Conservation (phyloP, 2,113 vertebrate species). For the Leptosomus discolor region DNA sequence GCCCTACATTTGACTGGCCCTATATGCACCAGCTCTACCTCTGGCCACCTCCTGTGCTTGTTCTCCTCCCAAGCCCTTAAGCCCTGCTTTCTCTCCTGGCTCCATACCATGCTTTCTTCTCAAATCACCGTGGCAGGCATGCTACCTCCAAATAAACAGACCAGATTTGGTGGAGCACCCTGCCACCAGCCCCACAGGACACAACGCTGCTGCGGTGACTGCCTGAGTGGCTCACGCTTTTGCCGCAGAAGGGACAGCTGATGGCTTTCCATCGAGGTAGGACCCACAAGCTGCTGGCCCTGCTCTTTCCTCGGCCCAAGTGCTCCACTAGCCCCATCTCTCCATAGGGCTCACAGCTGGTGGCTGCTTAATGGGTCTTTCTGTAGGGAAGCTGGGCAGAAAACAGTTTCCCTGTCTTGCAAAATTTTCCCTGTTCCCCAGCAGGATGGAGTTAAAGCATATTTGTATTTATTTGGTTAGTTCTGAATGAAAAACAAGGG, state of each 20-base stretch:
- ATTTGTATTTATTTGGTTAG: not conserved
- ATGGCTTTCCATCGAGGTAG: not conserved
- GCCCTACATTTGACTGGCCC: not conserved
- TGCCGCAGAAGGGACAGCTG: not conserved
- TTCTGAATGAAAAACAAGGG: not conserved
- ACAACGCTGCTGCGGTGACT: rapidly evolving
- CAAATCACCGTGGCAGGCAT: rapidly evolving
- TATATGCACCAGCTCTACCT: not conserved
- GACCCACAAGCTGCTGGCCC: not conserved
- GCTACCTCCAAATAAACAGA: not conserved
- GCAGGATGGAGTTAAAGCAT: not conserved
- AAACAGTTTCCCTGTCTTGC: rapidly evolving
- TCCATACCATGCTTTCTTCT: not conserved
- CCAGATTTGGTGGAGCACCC: not conserved
- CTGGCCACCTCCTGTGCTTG: not conserved
- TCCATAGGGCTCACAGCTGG: not conserved
- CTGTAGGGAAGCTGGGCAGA: not conserved
- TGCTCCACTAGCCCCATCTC: not conserved
- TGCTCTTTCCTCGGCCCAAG: not conserved
- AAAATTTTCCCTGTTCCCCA: not conserved
- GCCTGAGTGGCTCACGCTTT: not conserved
- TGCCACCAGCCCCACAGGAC: not conserved
- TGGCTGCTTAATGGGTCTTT: not conserved
- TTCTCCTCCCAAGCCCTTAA: not conserved
- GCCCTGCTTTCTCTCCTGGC: not conserved